These are phyloP conservation scores for Chaetodon trifascialis DNA, from an alignment of 2,113 vertebrate species.

Conservation along the genomic window DNA sequence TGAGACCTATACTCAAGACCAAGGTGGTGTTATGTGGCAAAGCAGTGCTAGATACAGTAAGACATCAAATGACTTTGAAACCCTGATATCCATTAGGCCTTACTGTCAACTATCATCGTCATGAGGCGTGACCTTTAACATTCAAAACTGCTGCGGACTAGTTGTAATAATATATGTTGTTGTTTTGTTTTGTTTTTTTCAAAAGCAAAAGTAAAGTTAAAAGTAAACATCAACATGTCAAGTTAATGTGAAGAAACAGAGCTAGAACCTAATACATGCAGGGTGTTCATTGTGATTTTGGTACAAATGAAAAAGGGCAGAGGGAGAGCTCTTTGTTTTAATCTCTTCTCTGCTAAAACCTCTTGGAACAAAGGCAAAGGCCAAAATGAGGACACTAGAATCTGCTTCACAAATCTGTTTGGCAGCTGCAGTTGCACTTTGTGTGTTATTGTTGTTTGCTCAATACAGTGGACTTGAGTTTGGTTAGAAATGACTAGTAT, in stretches of 20 bases:
- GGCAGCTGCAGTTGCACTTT: slow-evolving; percentile 46
- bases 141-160: background rate
- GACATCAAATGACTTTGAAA: no score
- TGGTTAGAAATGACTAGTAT: background rate
- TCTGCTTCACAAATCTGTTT: slow-evolving; percentile 44
- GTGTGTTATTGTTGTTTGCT: slow-evolving; percentile 29
- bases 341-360: slow-evolving; percentile 39
- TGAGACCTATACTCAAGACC: background rate
- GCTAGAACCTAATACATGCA: background rate
- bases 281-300: slow-evolving; percentile 18
- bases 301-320: slow-evolving; percentile 19
- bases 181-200: no score
- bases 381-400: slow-evolving; percentile 49
- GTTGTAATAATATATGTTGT: no score
- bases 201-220: background rate
- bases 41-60: background rate
- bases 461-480: background rate
- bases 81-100: no score
- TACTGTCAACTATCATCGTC: background rate
- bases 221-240: background rate
- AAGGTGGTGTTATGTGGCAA: background rate
- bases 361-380: slow-evolving; percentile 55
- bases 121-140: background rate
- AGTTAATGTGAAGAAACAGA: background rate
- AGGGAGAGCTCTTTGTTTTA: slow-evolving; percentile 37